Evolutionary conservation across 2,113 vertebrate genomes (phyloP), one percentile per base, ranked within the genome.

Genomic region (Neomonachus schauinslandi): DNA sequence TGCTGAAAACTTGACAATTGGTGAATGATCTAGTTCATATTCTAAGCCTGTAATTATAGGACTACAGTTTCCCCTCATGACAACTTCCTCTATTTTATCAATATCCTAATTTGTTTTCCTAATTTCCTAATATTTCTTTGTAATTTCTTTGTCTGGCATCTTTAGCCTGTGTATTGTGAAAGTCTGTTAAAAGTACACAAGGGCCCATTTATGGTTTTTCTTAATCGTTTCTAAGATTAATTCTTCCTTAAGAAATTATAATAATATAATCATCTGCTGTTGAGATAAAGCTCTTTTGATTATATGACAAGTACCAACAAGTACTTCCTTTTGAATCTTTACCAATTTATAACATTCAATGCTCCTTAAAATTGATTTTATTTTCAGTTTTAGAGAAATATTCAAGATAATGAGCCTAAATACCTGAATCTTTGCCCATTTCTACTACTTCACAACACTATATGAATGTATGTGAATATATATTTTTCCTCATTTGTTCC

Each of bases 21-120:
- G 97, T 98, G 97, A 98, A 98, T 98, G 93, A 98, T 98, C 80
- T 95, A 46, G 98, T 98, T 99, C 93, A 96, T 96, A 96, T 97
- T 97, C 95, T 98, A 98, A 98, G 98, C 95, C 97, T 98, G 94
- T 98, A 98, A 98, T 98, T 98, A 97, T 91, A 98, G 96, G 96
- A 67, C 96, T 98, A 6, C 82, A 74, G 98, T 98, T 98, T 98
- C 97, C 65, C 98, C 59, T 0, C 92, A 83, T 98, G 97, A 98
- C 98, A 98, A 36, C 91, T 97, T 96, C 77, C 76, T 98, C 88
- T 97, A n/a, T 97, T 98, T 97, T 97, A 89, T 97, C 86, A 84
- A 42, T 93, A 98, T 13, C 74, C 96, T 98, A 98, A 97, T 98
- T 92, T 84, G 91, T 95, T 98, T 98, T 95, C 86, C 72, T 95